Base-by-base conservation (phyloP, 2,797 vertebrate genomes). In the Thalassophryne amazonica region DNA sequence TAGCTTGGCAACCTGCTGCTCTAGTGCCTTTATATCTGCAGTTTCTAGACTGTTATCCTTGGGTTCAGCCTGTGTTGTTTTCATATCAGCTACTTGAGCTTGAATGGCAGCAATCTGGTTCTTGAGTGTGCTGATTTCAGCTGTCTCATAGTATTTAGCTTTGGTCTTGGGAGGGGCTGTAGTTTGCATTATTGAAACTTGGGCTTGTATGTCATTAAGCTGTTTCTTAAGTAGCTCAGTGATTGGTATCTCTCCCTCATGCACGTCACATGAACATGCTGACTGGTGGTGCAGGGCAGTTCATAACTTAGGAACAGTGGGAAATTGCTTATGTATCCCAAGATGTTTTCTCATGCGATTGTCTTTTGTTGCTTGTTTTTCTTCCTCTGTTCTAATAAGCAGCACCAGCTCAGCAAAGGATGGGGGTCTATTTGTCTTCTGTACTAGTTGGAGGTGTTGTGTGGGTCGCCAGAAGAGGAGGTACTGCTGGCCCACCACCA, bases 391-490 rank as follows among this genome's bases (percentile, higher is more conserved):
- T 16, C 34, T 28, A 7, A 39, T 12, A 6, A 28, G 18, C 1
- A 50, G 7, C 23, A 50, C 15, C 9, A 50, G 13, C 3, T 38
- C 24, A 19, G 47, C 8, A 10, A 50, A 50, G 7, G 34, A 21
- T 3, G 25, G 34, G 2, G 25, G 25, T 11, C 9, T 5, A 2
- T 30, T 9, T 3, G 7, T 52, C 3, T 29, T 56, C 3, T 28
- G 19, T n/a, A 68, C 58, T 11, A 73, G 14, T 16, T 72, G 52
- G 2, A 66, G n/a, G n/a, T n/a, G n/a, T n/a, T n/a, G n/a, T n/a
- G n/a, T n/a, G n/a, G n/a, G n/a, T n/a, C n/a, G n/a, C n/a, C n/a
- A n/a, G n/a, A n/a, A n/a, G n/a, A n/a, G n/a, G n/a, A n/a, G n/a
- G n/a, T n/a, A n/a, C n/a, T n/a, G n/a, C n/a, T n/a, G n/a, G n/a